phyloP scores from a whole-genome alignment of 2,797 vertebrate species.

The Lepus townsendii region DNA sequence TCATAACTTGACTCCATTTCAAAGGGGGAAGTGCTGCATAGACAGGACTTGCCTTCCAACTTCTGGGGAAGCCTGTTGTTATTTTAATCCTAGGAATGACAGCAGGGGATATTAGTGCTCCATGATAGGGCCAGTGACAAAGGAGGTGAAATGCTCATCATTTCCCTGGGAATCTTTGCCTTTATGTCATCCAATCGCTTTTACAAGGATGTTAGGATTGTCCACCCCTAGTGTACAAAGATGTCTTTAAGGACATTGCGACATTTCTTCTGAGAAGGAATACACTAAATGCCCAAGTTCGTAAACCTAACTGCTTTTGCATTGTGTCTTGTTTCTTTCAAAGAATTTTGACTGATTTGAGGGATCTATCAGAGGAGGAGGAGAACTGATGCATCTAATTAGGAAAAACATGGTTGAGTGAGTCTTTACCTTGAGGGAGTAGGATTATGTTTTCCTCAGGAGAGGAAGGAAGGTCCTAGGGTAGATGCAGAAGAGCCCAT shows the following conservation, averaged over 20 bases:
- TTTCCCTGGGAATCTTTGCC: not conserved
- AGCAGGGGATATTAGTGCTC: not conserved
- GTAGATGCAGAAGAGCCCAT: not conserved
- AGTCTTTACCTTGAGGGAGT: not conserved
- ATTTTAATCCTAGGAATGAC: not conserved
- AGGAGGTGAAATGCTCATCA: not conserved
- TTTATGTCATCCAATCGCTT: not conserved
- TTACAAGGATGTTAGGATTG: not conserved
- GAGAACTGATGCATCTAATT: not conserved
- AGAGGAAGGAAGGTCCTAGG: not conserved
- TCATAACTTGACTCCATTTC: not conserved
- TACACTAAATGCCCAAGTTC: not conserved
- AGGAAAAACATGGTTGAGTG: not conserved
- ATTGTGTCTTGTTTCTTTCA: not conserved
- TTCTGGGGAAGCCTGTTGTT: not conserved
- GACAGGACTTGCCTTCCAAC: not conserved
- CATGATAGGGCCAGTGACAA: not conserved
- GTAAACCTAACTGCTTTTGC: not conserved
- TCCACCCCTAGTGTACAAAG: not conserved
- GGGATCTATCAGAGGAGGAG: not conserved
- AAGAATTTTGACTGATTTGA: not conserved
- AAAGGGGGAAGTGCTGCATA: not conserved
- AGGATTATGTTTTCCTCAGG: not conserved
- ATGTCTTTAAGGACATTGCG: not conserved
- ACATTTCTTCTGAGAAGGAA: constrained; percentile 26